phyloP scores from a whole-genome alignment of 2,113 vertebrate genomes.

The Microtus montanus region DNA sequence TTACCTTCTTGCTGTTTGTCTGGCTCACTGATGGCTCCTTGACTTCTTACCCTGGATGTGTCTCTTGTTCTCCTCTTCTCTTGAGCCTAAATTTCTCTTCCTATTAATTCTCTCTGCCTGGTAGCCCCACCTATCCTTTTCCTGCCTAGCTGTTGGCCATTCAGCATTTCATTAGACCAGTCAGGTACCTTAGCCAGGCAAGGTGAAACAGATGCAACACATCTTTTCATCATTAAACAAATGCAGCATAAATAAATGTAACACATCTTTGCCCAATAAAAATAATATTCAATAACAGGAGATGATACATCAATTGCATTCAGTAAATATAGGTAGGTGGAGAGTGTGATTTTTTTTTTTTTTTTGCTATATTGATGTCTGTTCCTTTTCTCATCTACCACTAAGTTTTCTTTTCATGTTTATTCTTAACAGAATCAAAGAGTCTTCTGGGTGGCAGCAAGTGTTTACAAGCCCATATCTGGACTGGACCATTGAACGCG shows the following conservation, averaged over 20 bases:
- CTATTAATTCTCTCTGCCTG: neutral
- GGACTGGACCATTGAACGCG: constrained; percentile 95
- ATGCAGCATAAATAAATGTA: neutral
- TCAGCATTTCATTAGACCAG: neutral
- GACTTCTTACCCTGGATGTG: neutral
- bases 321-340: no score
- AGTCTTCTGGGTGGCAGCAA: constrained; percentile 98
- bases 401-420: neutral
- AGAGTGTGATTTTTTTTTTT: neutral
- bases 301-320: neutral
- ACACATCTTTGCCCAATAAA: neutral
- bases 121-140: neutral
- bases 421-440: constrained; percentile 91
- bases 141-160: neutral
- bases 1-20: neutral
- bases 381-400: neutral
- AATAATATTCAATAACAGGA: neutral
- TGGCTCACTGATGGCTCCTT: neutral
- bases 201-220: neutral
- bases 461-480: constrained; percentile 97
- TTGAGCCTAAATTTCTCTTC: neutral
- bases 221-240: neutral
- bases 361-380: neutral
- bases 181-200: neutral
- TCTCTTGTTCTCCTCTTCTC: neutral